Conservation (phyloP, 2,113 vertebrate genomes). For the Brachyhypopomus occidentalis region DNA sequence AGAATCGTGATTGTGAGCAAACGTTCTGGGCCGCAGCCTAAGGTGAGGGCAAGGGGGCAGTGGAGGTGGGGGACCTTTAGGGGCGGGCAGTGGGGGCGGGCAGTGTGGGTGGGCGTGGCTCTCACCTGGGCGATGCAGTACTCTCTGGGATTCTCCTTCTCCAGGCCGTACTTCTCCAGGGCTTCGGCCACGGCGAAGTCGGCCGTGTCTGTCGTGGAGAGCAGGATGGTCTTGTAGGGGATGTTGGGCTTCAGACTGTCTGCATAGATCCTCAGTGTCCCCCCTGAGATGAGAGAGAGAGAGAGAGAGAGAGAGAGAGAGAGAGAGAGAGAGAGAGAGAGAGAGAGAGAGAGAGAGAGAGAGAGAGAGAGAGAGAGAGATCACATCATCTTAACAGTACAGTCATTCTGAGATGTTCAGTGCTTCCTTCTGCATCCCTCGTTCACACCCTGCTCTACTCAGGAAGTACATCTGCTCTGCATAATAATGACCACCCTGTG, state of each 20-base stretch:
- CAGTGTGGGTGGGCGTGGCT: neutral
- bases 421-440: neutral
- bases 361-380: no score
- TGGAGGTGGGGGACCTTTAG: no score
- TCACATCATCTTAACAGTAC: no score
- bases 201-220: slow-evolving; percentile 91
- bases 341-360: neutral
- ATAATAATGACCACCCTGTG: neutral
- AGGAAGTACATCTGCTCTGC: neutral
- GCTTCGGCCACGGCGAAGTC: slow-evolving; percentile 95
- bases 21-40: neutral
- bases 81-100: no score
- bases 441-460: slow-evolving; percentile 12
- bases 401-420: no score
- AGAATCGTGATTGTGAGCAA: no score
- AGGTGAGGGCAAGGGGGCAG: neutral
- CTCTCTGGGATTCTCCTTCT: slow-evolving; percentile 92
- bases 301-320: neutral
- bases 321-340: neutral
- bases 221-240: slow-evolving; percentile 95
- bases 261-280: slow-evolving; percentile 93
- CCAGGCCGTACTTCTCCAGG: slow-evolving; percentile 96
- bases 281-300: slow-evolving; percentile 73
- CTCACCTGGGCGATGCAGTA: slow-evolving; percentile 95
- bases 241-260: slow-evolving; percentile 98